Evolutionary conservation across 2,113 vertebrate genomes (phyloP).

Genomic region (Podocnemis expansa): DNA sequence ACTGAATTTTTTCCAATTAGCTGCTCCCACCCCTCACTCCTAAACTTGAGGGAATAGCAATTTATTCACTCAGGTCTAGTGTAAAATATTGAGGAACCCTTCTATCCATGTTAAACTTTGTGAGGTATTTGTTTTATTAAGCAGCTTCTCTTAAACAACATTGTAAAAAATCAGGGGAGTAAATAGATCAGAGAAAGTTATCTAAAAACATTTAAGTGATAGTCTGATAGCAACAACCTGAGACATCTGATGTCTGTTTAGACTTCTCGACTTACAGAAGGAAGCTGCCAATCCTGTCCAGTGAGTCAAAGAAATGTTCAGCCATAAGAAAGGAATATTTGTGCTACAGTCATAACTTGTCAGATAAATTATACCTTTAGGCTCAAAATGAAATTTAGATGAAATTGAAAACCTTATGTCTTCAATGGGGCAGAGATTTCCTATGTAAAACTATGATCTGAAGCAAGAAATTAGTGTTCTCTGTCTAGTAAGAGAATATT

Average conservation of each 20-base stretch:
- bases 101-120: background rate
- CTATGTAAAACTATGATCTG: background rate
- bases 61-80: background rate
- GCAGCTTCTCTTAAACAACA: background rate
- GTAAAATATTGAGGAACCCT: background rate
- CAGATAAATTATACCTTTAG: background rate
- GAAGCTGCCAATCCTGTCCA: background rate
- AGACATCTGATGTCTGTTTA: background rate
- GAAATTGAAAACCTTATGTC: background rate
- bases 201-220: background rate
- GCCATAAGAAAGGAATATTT: background rate
- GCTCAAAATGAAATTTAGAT: slow-evolving; percentile 19
- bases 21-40: too few relatives aligned
- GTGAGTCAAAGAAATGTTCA: background rate
- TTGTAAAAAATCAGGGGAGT: background rate
- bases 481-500: background rate
- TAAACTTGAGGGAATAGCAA: background rate
- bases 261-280: background rate
- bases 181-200: background rate
- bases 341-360: background rate
- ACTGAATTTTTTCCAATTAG: background rate
- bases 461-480: background rate
- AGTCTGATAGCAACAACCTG: background rate
- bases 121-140: background rate
- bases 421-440: background rate